A percentile compares a stretch with the other conserved stretches of the same genome.
phyloP scores from a whole-genome alignment of 2,113 vertebrate species.

The Podiceps cristatus region DNA sequence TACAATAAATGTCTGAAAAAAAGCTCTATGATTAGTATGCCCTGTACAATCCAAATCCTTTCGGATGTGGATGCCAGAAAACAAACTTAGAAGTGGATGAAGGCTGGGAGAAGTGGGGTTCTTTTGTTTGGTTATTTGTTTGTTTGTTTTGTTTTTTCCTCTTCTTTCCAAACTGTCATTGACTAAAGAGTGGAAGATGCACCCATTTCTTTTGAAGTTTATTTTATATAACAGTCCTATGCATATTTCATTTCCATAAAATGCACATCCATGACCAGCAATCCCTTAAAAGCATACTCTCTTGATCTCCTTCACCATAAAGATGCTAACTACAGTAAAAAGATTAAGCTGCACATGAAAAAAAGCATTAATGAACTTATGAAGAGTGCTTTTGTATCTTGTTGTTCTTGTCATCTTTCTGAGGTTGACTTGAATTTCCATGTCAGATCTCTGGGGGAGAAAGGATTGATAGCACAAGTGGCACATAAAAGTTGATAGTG shows the following conservation, averaged over 20 bases:
- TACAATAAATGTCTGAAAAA: background rate
- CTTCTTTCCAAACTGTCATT: background rate
- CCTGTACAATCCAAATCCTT: background rate
- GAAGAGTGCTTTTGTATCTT: background rate
- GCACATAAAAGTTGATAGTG: background rate
- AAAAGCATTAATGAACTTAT: background rate
- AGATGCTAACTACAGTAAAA: background rate
- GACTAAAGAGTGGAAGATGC: background rate
- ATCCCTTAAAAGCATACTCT: background rate
- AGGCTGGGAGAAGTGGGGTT: fast-evolving
- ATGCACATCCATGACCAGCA: background rate
- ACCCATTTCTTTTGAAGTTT: background rate
- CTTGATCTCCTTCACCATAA: background rate
- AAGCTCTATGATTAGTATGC: background rate
- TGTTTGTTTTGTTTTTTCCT: background rate
- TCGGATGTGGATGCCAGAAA: background rate
- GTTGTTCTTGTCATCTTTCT: background rate
- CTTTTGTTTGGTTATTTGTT: too few relatives aligned
- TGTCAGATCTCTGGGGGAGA: background rate
- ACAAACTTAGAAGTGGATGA: background rate
- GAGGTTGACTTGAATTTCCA: background rate
- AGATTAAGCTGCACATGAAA: background rate
- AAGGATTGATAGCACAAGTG: background rate
- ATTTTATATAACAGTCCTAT: background rate
- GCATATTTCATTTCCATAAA: background rate